Conservation (phyloP, 2,113 vertebrate species). For the Scytalopus superciliaris region DNA sequence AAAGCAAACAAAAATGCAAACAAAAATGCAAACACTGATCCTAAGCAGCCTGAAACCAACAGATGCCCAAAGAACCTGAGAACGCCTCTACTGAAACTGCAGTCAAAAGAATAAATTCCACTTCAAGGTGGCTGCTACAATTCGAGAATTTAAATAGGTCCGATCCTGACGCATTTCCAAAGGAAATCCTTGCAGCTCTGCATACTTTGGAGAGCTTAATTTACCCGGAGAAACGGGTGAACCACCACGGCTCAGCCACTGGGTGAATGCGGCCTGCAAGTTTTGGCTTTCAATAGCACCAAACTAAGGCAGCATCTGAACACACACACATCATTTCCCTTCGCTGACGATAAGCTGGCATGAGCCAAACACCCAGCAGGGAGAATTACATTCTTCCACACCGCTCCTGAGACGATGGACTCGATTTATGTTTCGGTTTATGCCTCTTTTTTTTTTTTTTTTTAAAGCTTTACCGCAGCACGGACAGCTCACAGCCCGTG, state of each 20-base stretch:
- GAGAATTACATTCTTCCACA: not conserved
- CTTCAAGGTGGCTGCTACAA: not conserved
- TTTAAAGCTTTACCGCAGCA: not conserved
- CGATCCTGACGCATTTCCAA: not conserved
- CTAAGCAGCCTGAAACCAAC: not conserved
- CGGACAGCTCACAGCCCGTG: accelerated
- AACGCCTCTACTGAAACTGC: accelerated
- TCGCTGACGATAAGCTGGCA: not conserved
- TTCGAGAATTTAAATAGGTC: not conserved
- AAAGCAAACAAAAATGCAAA: not conserved
- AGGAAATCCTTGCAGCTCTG: not conserved
- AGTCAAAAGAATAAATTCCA: not conserved
- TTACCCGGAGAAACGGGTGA: not conserved
- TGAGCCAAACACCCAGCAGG: not conserved
- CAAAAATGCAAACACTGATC: not conserved
- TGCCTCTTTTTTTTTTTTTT: not conserved
- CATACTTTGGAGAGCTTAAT: not conserved
- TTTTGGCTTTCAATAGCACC: not conserved
- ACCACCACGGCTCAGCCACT: not conserved
- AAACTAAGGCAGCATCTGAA: not conserved
- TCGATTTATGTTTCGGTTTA: not conserved
- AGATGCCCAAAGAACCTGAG: not conserved
- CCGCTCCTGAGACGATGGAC: accelerated
- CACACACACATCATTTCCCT: not conserved
- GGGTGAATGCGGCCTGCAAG: not conserved